A percentile compares a stretch with the other conserved stretches of the same genome.
phyloP scores from a whole-genome alignment of 2,888 invertebrate genomes.

The Euclidia mi region DNA sequence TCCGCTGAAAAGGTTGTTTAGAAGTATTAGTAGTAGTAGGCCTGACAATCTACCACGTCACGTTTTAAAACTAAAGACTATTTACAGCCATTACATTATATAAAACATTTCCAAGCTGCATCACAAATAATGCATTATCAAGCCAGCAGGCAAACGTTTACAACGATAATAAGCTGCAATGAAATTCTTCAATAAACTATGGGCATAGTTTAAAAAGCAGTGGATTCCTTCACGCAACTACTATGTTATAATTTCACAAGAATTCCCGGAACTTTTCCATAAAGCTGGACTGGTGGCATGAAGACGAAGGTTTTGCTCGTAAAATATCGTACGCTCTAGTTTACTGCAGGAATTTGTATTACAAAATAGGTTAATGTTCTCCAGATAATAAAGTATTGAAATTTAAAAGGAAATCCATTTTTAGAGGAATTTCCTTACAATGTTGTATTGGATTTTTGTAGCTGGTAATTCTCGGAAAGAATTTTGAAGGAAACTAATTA shows the following conservation, averaged over 20 bases:
- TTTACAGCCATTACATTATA: too few species aligned
- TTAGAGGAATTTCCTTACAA: too few species aligned
- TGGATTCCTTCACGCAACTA: conserved; percentile 28
- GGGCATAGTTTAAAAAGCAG: conserved; percentile 26
- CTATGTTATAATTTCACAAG: conserved; percentile 31
- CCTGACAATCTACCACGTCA: too few species aligned
- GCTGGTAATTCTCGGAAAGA: too few species aligned
- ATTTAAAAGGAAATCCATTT: too few species aligned
- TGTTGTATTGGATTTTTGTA: too few species aligned
- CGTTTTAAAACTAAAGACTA: too few species aligned
- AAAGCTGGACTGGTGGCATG: conserved; percentile 20
- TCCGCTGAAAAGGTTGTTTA: too few species aligned
- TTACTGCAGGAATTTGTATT: not conserved
- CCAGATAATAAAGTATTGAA: too few species aligned
- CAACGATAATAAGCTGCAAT: not conserved
- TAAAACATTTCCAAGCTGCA: too few species aligned
- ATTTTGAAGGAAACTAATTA: too few species aligned
- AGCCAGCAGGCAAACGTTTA: not conserved
- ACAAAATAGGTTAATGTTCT: not conserved
- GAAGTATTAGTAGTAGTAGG: too few species aligned
- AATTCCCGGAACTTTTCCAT: conserved; percentile 51
- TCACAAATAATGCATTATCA: not conserved
- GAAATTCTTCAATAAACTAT: conserved; percentile 6
- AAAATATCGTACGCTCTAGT: conserved; percentile 13
- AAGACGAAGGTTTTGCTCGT: conserved; percentile 4